Evolutionary conservation across 2,797 vertebrate genomes (phyloP).

Genomic region (Chaenodraco wilsoni): DNA sequence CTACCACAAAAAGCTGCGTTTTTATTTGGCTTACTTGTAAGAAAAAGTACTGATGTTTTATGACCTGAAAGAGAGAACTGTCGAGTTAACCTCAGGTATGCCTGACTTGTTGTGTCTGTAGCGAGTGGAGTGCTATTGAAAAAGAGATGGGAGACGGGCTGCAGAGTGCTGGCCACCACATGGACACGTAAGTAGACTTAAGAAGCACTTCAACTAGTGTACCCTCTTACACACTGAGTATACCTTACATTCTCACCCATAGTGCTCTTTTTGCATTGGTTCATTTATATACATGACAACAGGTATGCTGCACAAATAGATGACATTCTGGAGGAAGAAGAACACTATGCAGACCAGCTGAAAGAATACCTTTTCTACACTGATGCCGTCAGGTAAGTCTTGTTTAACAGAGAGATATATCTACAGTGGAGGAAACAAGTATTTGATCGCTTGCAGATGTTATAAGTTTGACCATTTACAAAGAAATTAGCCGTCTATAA

Average conservation of each 20-base stretch:
- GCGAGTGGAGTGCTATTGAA: constrained; percentile 99
- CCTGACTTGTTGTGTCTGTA: constrained; percentile 58
- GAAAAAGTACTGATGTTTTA: background rate
- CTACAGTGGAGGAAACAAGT: no score
- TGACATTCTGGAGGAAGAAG: constrained; percentile 96
- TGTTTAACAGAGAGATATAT: background rate
- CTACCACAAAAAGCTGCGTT: background rate
- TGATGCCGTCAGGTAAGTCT: constrained; percentile 89
- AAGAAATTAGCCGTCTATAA: no score
- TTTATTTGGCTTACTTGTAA: no score
- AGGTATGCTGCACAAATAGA: constrained; percentile 96
- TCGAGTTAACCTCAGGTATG: background rate
- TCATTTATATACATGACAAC: constrained; percentile 1
- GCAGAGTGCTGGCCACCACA: constrained; percentile 98
- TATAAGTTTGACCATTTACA: no score
- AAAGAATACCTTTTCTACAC: constrained; percentile 98
- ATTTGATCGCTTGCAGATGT: no score
- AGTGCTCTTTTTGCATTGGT: background rate
- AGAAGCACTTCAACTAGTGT: background rate
- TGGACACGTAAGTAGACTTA: constrained; percentile 93
- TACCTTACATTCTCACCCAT: background rate
- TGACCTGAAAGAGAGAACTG: background rate
- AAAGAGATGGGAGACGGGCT: constrained; percentile 98
- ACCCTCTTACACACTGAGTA: background rate
- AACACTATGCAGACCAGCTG: constrained; percentile 97